phyloP scores from a whole-genome alignment of 2,797 vertebrate genomes.

The Xenopus petersii region DNA sequence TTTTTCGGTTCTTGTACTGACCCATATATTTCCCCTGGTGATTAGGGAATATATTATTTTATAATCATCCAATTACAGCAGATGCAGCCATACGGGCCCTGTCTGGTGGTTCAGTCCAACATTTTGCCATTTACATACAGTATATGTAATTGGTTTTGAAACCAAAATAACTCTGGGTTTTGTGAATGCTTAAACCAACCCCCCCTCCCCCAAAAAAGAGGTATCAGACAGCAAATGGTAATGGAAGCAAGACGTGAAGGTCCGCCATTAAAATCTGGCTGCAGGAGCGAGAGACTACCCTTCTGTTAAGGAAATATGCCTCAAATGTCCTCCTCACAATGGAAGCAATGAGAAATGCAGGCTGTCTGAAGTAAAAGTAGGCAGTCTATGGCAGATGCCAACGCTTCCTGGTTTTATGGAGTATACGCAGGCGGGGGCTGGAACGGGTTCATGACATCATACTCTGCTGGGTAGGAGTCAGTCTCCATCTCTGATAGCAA shows the following conservation, averaged over 20 bases:
- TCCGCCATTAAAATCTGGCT: constrained; percentile 9
- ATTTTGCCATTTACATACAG: too few relatives aligned
- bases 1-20: too few relatives aligned
- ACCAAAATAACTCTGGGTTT: not conserved
- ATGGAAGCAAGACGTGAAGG: constrained; percentile 26
- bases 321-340: constrained; percentile 10
- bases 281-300: constrained; percentile 4
- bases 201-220: not conserved
- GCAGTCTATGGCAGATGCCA: not conserved
- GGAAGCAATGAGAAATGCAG: constrained; percentile 8
- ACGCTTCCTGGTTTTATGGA: constrained; percentile 58
- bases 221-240: constrained; percentile 9
- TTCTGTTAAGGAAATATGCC: constrained; percentile 4
- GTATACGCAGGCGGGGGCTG: constrained; percentile 93
- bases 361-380: constrained; percentile 18
- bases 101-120: too few relatives aligned
- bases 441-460: constrained; percentile 94
- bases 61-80: too few relatives aligned
- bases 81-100: too few relatives aligned
- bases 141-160: too few relatives aligned
- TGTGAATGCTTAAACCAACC: too few relatives aligned
- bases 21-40: too few relatives aligned
- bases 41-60: too few relatives aligned
- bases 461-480: constrained; percentile 87
- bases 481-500: constrained; percentile 95